Evolutionary conservation across 2,113 vertebrate species (phyloP).

Genomic region (Chionodraco myersi): DNA sequence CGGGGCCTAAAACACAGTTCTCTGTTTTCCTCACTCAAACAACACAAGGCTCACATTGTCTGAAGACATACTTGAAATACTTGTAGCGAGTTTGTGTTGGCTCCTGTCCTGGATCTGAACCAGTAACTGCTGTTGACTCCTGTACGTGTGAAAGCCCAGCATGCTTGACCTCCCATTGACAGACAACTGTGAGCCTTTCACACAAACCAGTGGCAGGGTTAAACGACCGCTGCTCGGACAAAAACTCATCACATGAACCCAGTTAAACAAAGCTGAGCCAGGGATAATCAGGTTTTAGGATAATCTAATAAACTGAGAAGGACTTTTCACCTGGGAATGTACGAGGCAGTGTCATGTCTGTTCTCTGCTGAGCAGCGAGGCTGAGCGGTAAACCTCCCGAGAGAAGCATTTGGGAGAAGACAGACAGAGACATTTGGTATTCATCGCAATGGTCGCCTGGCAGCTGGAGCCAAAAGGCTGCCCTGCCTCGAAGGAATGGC

Average conservation of each 20-base stretch:
- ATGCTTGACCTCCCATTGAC: slow-evolving; percentile 62
- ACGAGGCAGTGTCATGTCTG: slow-evolving; percentile 7
- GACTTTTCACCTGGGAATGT: slow-evolving; percentile 40
- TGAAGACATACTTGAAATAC: slow-evolving; percentile 57
- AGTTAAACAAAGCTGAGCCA: slow-evolving; percentile 24
- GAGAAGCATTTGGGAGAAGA: slow-evolving; percentile 13
- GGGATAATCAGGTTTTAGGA: slow-evolving; percentile 44
- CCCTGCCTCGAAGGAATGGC: slow-evolving; percentile 46
- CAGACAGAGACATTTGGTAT: slow-evolving; percentile 61
- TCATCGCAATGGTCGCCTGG: slow-evolving; percentile 50
- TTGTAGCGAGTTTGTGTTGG: slow-evolving; percentile 45
- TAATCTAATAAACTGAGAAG: slow-evolving; percentile 53
- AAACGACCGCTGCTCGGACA: slow-evolving; percentile 23
- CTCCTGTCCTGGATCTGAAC: slow-evolving; percentile 52
- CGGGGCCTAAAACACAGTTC: neutral
- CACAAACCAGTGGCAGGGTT: slow-evolving; percentile 58
- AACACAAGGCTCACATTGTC: slow-evolving; percentile 36
- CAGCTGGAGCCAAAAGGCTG: slow-evolving; percentile 70
- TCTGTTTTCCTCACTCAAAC: slow-evolving; percentile 44
- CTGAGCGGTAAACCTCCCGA: slow-evolving; percentile 4
- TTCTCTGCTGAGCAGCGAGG: slow-evolving; percentile 4
- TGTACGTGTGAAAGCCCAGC: slow-evolving; percentile 51
- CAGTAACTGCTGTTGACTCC: slow-evolving; percentile 55
- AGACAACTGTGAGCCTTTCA: slow-evolving; percentile 60
- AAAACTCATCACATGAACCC: slow-evolving; percentile 64